phyloP scores from a whole-genome alignment of 2,888 invertebrate species.

The Adelognathus sp. region DNA sequence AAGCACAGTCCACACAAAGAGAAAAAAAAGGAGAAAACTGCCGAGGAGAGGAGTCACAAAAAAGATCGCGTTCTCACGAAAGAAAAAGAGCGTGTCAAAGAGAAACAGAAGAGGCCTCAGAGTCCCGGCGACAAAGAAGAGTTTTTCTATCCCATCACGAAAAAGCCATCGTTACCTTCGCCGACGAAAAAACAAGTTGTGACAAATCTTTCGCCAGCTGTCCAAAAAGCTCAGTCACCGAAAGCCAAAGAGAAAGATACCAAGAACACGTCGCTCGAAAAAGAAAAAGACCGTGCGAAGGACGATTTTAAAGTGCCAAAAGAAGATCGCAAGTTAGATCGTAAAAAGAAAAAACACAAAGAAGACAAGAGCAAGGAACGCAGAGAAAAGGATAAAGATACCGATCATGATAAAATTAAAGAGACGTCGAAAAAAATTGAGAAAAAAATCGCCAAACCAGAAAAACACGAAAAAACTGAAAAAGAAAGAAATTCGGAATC shows the following conservation, averaged over 20 bases:
- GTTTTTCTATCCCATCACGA: conserved; percentile 38
- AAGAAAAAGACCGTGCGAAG: conserved; percentile 82
- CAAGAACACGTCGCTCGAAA: conserved; percentile 74
- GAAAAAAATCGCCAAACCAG: conserved; percentile 85
- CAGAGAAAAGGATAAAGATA: conserved; percentile 81
- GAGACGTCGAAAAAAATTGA: conserved; percentile 80
- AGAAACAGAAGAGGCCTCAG: conserved; percentile 82
- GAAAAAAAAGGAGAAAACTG: conserved; percentile 80
- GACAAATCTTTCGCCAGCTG: conserved; percentile 70
- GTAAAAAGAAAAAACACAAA: conserved; percentile 83
- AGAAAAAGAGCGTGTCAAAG: conserved; percentile 82
- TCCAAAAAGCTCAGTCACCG: conserved; percentile 71
- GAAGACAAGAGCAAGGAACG: conserved; percentile 84
- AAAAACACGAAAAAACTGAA: conserved; percentile 84
- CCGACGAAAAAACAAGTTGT: conserved; percentile 77
- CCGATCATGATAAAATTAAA: conserved; percentile 81
- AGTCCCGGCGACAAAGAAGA: conserved; percentile 78
- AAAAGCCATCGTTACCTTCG: conserved; percentile 65
- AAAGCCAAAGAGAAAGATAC: conserved; percentile 77
- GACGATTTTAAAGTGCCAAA: conserved; percentile 81
- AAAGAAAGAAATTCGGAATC: conserved; percentile 82
- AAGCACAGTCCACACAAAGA: conserved; percentile 84
- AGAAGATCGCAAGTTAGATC: conserved; percentile 82
- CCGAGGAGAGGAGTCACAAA: conserved; percentile 81
- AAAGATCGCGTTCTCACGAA: conserved; percentile 83